Base-by-base conservation (phyloP, 2,888 invertebrate species). In the Phania funesta region DNA sequence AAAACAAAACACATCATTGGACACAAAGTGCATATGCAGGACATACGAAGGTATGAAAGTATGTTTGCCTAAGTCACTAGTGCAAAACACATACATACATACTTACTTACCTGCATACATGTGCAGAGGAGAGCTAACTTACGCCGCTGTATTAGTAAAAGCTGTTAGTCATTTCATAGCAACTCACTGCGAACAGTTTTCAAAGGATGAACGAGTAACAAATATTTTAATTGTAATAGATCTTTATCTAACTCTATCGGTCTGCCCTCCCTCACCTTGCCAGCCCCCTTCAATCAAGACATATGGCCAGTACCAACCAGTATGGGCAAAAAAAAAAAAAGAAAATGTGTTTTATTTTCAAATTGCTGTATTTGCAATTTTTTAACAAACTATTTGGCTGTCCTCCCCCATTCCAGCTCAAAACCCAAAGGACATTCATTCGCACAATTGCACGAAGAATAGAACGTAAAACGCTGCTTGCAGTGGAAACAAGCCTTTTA, bases 291-390 rank as follows among this genome's bases (percentile, higher is more conserved):
- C 80, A 64, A 80, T 50, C n/a, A 78, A 80, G 77, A 84, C 85
- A 85, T 85, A 85, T 85, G 85, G 85, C 68, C 76, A 76, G 65
- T 71, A n/a, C 75, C 64, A 75, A 48, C 20, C 60, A 54, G n/a
- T n/a, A n/a, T n/a, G n/a, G 60, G 52, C 29, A 44, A 50, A 60
- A 54, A 54, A 54, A n/a, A n/a, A n/a, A n/a, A n/a, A n/a, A n/a
- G n/a, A n/a, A n/a, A n/a, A n/a, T n/a, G n/a, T n/a, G n/a, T n/a
- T n/a, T n/a, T 64, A 16, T 16, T 44, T 76, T 46, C 60, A 26
- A 81, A 75, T 56, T 81, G 85, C 85, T 80, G 74, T 29, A 77
- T 80, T 83, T 81, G 84, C 85, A 68, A 22, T 76, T 76, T 75
- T 58, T 58, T 29, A 20, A 70, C 48, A 56, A 62, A 70, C 65